Evolutionary conservation across 2,113 vertebrate species (phyloP).

Genomic region (Gadus chalcogrammus): DNA sequence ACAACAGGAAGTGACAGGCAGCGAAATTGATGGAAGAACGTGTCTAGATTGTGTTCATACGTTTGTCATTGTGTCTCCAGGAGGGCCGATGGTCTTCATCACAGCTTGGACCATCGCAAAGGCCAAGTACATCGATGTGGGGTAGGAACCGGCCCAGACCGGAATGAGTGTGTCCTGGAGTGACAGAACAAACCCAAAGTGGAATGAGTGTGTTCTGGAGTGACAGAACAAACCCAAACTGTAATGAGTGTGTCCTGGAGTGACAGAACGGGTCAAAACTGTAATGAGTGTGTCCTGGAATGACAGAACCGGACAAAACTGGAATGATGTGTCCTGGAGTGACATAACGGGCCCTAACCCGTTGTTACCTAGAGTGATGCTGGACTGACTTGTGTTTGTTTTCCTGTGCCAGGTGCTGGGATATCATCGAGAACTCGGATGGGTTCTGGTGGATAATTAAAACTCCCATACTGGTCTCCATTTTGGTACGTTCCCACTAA

Average conservation of each 20-base stretch:
- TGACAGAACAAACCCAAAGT: neutral
- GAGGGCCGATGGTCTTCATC: constrained; percentile 84
- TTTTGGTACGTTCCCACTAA: constrained; percentile 79
- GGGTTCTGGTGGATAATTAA: constrained; percentile 96
- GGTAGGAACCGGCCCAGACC: constrained; percentile 72
- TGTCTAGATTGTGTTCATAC: constrained; percentile 1
- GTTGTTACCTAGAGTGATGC: too few species aligned
- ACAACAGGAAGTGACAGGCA: neutral
- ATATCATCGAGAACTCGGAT: constrained; percentile 78
- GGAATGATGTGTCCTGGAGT: too few species aligned
- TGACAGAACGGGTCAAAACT: too few species aligned
- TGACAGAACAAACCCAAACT: too few species aligned
- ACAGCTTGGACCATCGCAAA: constrained; percentile 83
- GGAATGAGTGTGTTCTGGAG: too few species aligned
- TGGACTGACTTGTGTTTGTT: neutral
- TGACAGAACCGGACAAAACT: too few species aligned
- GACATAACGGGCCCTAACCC: too few species aligned
- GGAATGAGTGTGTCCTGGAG: neutral
- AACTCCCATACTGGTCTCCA: constrained; percentile 88
- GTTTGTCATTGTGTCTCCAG: constrained; percentile 58
- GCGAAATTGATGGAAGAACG: neutral
- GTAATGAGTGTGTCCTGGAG: too few species aligned
- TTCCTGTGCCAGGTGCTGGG: constrained; percentile 84
- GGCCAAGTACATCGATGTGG: constrained; percentile 77
- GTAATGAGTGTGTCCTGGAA: too few species aligned